These are phyloP conservation scores for Tachina grossa DNA, from an alignment of 2,888 invertebrate species.

Conservation along the genomic window DNA sequence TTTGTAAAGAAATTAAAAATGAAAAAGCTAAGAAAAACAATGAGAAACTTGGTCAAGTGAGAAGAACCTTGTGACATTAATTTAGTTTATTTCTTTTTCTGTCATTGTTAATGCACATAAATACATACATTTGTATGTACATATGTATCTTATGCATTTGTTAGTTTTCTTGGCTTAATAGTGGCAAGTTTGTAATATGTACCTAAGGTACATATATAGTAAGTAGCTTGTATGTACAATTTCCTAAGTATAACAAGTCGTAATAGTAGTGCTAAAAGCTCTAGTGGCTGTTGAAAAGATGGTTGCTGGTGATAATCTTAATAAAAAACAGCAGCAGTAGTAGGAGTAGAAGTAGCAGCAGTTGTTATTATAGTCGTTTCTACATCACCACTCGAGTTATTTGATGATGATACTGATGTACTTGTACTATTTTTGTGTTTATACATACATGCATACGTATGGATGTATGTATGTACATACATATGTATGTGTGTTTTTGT, in stretches of 20 bases:
- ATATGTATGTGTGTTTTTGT: too few species aligned
- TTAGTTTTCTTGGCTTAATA: constrained; percentile 56
- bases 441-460: neutral
- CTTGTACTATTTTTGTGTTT: constrained; percentile 16
- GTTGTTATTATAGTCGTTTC: constrained; percentile 2
- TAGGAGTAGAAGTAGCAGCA: neutral
- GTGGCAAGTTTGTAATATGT: constrained; percentile 16
- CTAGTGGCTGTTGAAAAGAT: constrained; percentile 29
- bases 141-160: constrained; percentile 49
- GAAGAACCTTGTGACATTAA: constrained; percentile 75
- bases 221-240: neutral
- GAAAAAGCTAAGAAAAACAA: constrained; percentile 43
- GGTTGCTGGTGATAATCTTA: constrained; percentile 38
- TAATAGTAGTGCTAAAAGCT: constrained; percentile 2
- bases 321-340: constrained; percentile 7
- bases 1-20: constrained; percentile 63
- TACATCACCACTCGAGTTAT: constrained; percentile 24
- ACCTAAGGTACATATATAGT: neutral
- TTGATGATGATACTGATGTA: constrained; percentile 8
- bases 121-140: too few species aligned
- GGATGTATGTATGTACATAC: neutral
- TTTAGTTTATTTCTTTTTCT: constrained; percentile 52
- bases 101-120: constrained; percentile 15
- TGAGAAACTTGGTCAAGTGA: constrained; percentile 75
- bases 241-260: neutral